Conservation (phyloP, 2,888 invertebrate genomes). For the Acleris holmiana region DNA sequence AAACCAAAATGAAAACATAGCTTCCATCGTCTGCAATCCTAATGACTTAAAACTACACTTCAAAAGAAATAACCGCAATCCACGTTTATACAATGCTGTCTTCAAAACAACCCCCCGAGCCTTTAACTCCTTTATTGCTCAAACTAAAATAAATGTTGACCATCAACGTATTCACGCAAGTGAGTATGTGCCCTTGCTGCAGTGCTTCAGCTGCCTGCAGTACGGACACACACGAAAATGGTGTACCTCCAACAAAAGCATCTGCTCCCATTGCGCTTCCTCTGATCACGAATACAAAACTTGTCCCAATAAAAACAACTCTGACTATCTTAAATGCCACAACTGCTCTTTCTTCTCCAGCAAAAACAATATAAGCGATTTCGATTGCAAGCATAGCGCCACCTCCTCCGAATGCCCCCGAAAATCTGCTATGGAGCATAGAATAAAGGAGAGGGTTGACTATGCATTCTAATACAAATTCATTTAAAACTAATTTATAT, state of each 20-base stretch:
- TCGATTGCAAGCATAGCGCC: neutral
- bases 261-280: neutral
- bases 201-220: neutral
- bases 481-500: no score
- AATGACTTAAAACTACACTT: neutral
- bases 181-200: neutral
- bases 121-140: neutral
- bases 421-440: no score
- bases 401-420: neutral
- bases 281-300: neutral
- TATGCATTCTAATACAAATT: no score
- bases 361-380: neutral
- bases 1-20: neutral
- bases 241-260: neutral
- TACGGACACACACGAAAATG: no score
- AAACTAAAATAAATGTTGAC: slow-evolving; percentile 1
- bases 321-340: neutral
- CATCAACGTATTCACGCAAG: neutral
- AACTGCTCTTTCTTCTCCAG: neutral
- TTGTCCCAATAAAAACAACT: neutral
- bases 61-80: neutral
- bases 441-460: no score
- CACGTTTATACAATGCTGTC: neutral
- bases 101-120: neutral
- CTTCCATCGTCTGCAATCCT: no score